Conservation (phyloP, 2,888 invertebrate genomes). For the Synanthedon formicaeformis region DNA sequence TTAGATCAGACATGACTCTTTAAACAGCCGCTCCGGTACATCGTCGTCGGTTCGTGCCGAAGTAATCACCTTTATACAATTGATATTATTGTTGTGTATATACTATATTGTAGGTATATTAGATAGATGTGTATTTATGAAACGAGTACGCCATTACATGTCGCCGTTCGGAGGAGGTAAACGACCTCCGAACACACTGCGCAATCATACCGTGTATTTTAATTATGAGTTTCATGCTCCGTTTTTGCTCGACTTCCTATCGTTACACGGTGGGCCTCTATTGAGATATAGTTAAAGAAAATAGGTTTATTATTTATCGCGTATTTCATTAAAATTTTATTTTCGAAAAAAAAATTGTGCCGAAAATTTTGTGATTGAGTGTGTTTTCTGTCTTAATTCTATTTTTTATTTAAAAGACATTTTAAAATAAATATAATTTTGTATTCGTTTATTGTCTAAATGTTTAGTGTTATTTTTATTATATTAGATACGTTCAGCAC, state of each 20-base stretch:
- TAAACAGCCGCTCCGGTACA: constrained; percentile 2
- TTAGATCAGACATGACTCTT: background rate
- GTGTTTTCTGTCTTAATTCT: too few relatives aligned
- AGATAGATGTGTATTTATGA: constrained; percentile 7
- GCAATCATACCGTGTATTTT: background rate
- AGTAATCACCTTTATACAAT: constrained; percentile 33
- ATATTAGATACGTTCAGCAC: too few relatives aligned
- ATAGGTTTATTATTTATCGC: too few relatives aligned
- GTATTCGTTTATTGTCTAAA: too few relatives aligned
- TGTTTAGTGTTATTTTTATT: too few relatives aligned
- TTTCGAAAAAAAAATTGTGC: too few relatives aligned
- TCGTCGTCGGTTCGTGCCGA: constrained; percentile 24
- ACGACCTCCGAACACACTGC: constrained; percentile 3
- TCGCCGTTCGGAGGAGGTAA: constrained; percentile 9
- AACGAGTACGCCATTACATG: constrained; percentile 1
- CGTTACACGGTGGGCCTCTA: background rate
- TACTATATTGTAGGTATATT: constrained; percentile 12
- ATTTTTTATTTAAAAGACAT: too few relatives aligned
- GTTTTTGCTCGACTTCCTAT: background rate
- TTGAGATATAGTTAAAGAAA: too few relatives aligned
- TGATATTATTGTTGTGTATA: constrained; percentile 24
- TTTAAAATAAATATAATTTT: too few relatives aligned
- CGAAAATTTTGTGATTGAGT: too few relatives aligned
- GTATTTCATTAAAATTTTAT: too few relatives aligned
- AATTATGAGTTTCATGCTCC: background rate